Base-by-base conservation (phyloP, 2,888 invertebrate genomes). In the Thymelicus sylvestris region DNA sequence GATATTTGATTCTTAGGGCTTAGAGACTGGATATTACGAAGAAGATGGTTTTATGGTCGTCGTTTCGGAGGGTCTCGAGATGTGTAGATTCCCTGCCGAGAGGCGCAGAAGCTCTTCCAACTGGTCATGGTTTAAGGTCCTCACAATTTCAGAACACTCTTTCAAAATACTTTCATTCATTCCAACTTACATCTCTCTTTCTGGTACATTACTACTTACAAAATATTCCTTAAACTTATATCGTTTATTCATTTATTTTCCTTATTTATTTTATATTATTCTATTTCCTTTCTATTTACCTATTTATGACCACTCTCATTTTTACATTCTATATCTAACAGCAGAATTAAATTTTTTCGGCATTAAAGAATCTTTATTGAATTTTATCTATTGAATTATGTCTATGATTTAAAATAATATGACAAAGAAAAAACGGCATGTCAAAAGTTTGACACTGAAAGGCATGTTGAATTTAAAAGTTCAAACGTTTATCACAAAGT, bases 121-220 rank as follows among this genome's bases (percentile, higher is more conserved):
- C 92, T 95, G 95, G 95, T 95, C 94, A 89, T 95, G 95, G 96
- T 91, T 95, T 88, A 95, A 95, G 95, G 95, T 96, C 93, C 90
- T 93, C 89, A 83, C 83, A 84, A 84, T 86, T 87, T 86, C 86
- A 84, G 83, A 88, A 82, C 84, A 83, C 85, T 55, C 24, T 55
- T 24, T 86, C 38, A 39, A 59, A 64, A 47, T 64, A 69, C 69
- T 69, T 69, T 83, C 80, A 80, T 86, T 87, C 91, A 90, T 91
- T 91, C 91, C 91, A 90, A 89, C 83, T 90, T 85, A 84, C 75
- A 73, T 74, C 66, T 68, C 61, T 71, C 62, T 62, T 66, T 71
- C 59, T 72, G 63, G 71, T 75, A 74, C 76, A 70, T 67, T 67
- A 67, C 47, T 67, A 70, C 71, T 73, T 61, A 72, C 67, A 72